Conservation (phyloP, 2,888 invertebrate species). For the Blera fallax region DNA sequence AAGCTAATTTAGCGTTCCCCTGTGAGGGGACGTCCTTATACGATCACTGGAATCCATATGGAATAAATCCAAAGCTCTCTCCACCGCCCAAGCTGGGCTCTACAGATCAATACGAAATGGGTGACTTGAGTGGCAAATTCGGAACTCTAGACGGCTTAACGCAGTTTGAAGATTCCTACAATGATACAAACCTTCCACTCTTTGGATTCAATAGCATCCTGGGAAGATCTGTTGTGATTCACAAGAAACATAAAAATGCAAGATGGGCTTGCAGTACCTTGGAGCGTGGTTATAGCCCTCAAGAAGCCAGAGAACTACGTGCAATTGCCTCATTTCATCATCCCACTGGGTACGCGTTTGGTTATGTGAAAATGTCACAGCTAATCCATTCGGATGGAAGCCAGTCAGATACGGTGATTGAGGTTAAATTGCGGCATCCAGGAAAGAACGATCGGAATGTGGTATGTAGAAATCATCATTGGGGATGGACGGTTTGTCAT, state of each 20-base stretch:
- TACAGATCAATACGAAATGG: constrained; percentile 92
- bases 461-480: constrained; percentile 82
- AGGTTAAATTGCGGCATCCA: constrained; percentile 93
- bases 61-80: constrained; percentile 85
- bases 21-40: constrained; percentile 92
- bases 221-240: constrained; percentile 93
- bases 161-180: constrained; percentile 84
- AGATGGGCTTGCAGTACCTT: constrained; percentile 94
- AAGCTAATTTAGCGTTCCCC: constrained; percentile 92
- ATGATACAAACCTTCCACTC: constrained; percentile 91
- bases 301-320: constrained; percentile 92
- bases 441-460: constrained; percentile 92
- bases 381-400: constrained; percentile 93
- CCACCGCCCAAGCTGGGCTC: constrained; percentile 87
- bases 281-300: constrained; percentile 93
- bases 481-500: neutral
- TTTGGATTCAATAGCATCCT: constrained; percentile 91
- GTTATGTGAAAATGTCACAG: constrained; percentile 94
- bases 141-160: constrained; percentile 88
- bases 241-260: constrained; percentile 85
- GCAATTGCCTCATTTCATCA: constrained; percentile 96
- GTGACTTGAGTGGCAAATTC: constrained; percentile 93
- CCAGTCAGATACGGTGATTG: constrained; percentile 94
- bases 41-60: constrained; percentile 93
- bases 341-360: constrained; percentile 90